Evolutionary conservation across 2,113 vertebrate species (phyloP), one percentile per base, ranked within the genome.

Genomic region (Rana temporaria): DNA sequence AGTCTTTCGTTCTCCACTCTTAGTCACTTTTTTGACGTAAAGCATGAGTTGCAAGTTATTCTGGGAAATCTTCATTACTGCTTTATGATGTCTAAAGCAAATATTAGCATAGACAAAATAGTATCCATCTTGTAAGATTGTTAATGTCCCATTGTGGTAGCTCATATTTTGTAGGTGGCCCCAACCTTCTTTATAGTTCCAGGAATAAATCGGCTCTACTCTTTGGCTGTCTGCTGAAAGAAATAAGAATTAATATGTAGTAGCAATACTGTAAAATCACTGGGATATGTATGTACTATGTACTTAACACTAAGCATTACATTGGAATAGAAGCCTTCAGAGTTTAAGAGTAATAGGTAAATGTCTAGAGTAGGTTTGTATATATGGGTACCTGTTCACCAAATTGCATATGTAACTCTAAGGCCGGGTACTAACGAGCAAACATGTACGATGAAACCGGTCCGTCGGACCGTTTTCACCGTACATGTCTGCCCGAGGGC

Each of bases 61-160:
- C 84, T 89, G 88, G 70, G 91, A 92, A 26, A 56, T 55, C 24
- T 30, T 78, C 52, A 1, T 7, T 0, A 88, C 88, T 0, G 88
- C 82, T 81, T 89, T 88, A 18, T 98, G 97, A 85, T 96, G 94
- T 78, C 98, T 94, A 82, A 99, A 98, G 86, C 97, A 98, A 82
- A 97, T 96, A 86, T 98, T 97, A 87, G 97, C 96, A 30, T 99
- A 99, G 15, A 99, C 89, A 42, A 97, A 98, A 90, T 99, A 99
- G 89, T 95, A 96, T 62, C 98, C 98, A 0, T 96, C 91, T 86
- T 96, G 95, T 65, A 89, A 90, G 84, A 96, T 95, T 76, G 90
- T 85, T 32, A 99, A 89, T 22, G 91, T 94, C 63, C 95, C 95
- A 0, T 96, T 91, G 24, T 0, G 90, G 88, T 96, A 95, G 0